phyloP scores from a whole-genome alignment of 2,888 invertebrate species.

The Siphlonurus alternatus region DNA sequence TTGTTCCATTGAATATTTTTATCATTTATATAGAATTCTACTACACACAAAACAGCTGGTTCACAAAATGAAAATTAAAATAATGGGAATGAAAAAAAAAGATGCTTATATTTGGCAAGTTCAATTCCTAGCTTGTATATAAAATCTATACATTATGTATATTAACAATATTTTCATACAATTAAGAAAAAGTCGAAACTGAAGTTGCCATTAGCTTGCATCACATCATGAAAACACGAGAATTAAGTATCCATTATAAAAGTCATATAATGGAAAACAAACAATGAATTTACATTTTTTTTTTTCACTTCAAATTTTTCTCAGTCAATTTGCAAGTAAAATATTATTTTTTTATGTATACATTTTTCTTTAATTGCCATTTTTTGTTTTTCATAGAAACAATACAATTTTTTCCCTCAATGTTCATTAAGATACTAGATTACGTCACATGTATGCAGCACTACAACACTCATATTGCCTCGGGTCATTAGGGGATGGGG shows the following conservation, averaged over 20 bases:
- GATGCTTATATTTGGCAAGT: not conserved
- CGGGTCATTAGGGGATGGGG: not conserved
- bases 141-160: not conserved
- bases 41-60: conserved; percentile 3
- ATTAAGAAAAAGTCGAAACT: not conserved
- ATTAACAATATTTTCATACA: not conserved
- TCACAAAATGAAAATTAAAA: not conserved
- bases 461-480: conserved; percentile 1
- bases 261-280: not conserved
- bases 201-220: not conserved
- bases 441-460: not conserved
- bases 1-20: not conserved
- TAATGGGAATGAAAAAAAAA: conserved; percentile 1
- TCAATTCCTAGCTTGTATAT: not conserved
- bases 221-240: not conserved
- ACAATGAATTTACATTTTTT: not conserved
- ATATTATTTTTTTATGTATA: not conserved
- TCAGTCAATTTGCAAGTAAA: not conserved
- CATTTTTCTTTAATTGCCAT: not conserved
- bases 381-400: not conserved
- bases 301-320: not conserved
- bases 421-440: not conserved
- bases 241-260: not conserved
- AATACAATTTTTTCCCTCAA: not conserved
- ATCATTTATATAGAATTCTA: not conserved